Base-by-base conservation (phyloP, 2,888 invertebrate species). In the Ectropis crepuscularia region DNA sequence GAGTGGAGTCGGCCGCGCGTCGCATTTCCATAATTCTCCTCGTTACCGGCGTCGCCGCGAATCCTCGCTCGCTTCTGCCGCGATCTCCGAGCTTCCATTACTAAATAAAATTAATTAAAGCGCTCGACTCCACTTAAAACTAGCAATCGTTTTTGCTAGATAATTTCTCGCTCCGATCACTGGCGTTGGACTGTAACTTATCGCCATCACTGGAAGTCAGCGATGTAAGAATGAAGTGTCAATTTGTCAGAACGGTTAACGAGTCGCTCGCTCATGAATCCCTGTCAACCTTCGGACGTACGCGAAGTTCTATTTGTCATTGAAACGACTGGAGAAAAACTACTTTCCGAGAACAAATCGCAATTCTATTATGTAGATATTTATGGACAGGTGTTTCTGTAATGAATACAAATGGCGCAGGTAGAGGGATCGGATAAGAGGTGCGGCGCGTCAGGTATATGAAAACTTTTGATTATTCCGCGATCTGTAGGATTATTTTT, bases 21-120 rank as follows among this genome's bases (percentile, higher is more conserved):
- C 78, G 71, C 79, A 89, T 89, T 89, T 84, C 83, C 89, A 89
- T 89, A 89, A 89, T 88, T 87, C 81, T 72, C 79, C 83, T 88
- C 85, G 86, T 87, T 87, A 86, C 87, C 72, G 74, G 66, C 75
- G 69, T 57, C 64, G 68, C 71, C 74, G 63, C 60, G 63, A 65
- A 63, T 65, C 41, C 58, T 48, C 63, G 65, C 75, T 66, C 69
- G 63, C 71, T 70, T 70, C 75, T 67, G 80, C 82, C 83, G 72
- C 75, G 82, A 85, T 87, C 85, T 79, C 65, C 54, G 67, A 72
- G 75, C 77, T 79, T 78, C 78, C 66, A 72, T 70, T 61, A 77
- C 76, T 75, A 75, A 79, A 71, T 79, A 77, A 77, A 78, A 80
- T 79, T 83, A 81, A 83, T 81, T 78, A 82, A 78, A 80, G 61